Evolutionary conservation across 1,140 invertebrate genomes (phyloP), one percentile per base, ranked within the genome.

Genomic region (Leguminivora glycinivorella): DNA sequence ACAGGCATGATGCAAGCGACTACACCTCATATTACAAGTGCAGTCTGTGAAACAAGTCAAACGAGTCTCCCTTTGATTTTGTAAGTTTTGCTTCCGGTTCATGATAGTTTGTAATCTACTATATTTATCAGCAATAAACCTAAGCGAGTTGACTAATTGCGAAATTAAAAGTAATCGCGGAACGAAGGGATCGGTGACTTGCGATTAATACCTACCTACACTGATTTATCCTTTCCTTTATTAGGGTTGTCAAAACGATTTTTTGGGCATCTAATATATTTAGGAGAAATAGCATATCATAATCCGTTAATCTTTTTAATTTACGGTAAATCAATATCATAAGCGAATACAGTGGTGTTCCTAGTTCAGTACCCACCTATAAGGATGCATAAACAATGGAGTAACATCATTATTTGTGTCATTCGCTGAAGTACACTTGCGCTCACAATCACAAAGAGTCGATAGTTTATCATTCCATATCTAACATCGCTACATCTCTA

Each of bases 1-100:
- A n/a, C n/a, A 17, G n/a, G n/a, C 17, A 19, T 47, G n/a, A 47
- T 47, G 43, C 43, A 47, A 17, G 5, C 10, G 14, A n/a, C 5
- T 10, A 43, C 10, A 43, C 40, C 5, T 43, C 40, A 17, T n/a
- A 47, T 47, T 29, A 60, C 24, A 10, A 29, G n/a, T n/a, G n/a
- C n/a, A n/a, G n/a, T n/a, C 56, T 60, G 5, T 25, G 4, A 60
- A 60, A 60, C 25, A 60, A 24, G 25, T 60, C 25, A 60, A 26
- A 60, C 24, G 24, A 60, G 56, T 60, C 12, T 17, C 43, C n/a
- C 43, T 47, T 43, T 47, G 43, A 47, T 17, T 47, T 5, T 47
- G 43, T 5, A n/a, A 47, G 43, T 7, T 17, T 47, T 17, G 17
- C 43, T 52, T 19, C 43, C 17, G 43, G 4, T 52, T n/a, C 40